Conservation (phyloP, 2,113 vertebrate species). For the Phasianus colchicus region DNA sequence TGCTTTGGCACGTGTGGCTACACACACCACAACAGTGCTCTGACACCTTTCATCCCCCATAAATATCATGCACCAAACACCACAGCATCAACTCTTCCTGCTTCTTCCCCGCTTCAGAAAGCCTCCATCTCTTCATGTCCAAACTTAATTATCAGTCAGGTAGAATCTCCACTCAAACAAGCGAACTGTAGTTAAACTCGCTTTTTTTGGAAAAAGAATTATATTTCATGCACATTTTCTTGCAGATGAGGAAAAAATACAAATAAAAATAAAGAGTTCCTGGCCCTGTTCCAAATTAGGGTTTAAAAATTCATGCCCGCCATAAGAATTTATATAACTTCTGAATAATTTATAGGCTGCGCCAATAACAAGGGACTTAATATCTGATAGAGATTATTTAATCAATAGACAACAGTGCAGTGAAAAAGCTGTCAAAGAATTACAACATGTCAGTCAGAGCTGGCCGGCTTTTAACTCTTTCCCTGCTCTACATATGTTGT, state of each 20-base stretch:
- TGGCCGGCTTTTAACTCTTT: constrained; percentile 23
- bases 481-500: rapidly evolving
- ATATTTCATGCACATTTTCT: not conserved
- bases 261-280: not conserved
- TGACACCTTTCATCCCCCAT: not conserved
- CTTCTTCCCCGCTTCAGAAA: not conserved
- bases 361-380: constrained; percentile 72
- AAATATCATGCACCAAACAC: not conserved
- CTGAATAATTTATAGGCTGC: constrained; percentile 73
- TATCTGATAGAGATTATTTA: constrained; percentile 72
- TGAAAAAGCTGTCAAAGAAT: constrained; percentile 23
- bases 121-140: not conserved
- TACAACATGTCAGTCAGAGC: not conserved
- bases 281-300: constrained; percentile 65
- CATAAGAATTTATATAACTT: constrained; percentile 72
- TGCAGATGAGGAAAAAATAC: not conserved
- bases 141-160: not conserved
- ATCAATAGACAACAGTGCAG: constrained; percentile 65
- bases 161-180: not conserved
- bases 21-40: not conserved
- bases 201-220: not conserved
- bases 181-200: not conserved
- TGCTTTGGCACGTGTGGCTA: not conserved
- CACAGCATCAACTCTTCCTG: not conserved
- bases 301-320: constrained; percentile 74